These are phyloP conservation scores for Eubasilissa regina DNA, from an alignment of 1,140 invertebrate genomes.

Conservation along the genomic window DNA sequence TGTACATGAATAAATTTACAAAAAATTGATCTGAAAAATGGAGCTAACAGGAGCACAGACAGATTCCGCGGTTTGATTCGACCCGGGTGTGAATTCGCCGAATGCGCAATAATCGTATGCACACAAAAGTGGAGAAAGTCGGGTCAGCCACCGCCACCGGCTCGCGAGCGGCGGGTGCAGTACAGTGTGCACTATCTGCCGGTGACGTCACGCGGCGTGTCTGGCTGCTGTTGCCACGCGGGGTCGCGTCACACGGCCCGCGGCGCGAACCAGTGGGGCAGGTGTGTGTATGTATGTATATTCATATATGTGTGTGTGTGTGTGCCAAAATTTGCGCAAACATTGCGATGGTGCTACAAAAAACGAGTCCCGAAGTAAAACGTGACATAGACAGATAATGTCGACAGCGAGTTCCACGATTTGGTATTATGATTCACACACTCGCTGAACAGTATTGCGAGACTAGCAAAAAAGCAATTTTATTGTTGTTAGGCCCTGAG, in stretches of 20 bases:
- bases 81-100: too few relatives aligned
- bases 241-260: constrained; percentile 4
- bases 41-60: too few relatives aligned
- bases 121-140: background rate
- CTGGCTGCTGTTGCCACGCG: background rate
- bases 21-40: too few relatives aligned
- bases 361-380: background rate
- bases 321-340: background rate
- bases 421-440: too few relatives aligned
- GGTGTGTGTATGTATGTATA: background rate
- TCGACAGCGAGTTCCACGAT: background rate
- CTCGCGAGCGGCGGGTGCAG: background rate
- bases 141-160: background rate
- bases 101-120: background rate
- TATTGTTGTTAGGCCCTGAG: too few relatives aligned
- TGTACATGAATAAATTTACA: too few relatives aligned
- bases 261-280: background rate
- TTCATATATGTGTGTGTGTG: background rate
- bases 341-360: background rate
- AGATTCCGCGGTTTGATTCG: too few relatives aligned
- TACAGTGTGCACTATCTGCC: background rate
- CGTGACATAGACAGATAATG: background rate
- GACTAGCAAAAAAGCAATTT: too few relatives aligned
- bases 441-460: too few relatives aligned
- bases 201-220: constrained; percentile 12